Conservation (phyloP, 1,140 invertebrate genomes). For the Wasmannia auropunctata region DNA sequence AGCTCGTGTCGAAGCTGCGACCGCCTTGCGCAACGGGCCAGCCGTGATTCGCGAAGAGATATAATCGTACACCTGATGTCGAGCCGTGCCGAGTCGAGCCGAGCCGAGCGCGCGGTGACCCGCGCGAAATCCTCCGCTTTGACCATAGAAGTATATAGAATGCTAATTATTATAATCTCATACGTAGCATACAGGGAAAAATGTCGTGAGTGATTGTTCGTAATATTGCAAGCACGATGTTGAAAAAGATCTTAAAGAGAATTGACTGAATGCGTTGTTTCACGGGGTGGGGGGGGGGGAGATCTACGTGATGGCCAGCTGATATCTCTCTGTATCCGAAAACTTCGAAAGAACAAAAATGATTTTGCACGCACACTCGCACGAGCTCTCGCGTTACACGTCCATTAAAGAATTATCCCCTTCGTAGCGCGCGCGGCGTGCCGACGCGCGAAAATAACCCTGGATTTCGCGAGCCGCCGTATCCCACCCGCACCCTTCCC, state of each 20-base stretch:
- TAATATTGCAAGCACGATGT: neutral
- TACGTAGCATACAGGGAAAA: neutral
- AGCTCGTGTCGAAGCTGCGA: conserved; percentile 52
- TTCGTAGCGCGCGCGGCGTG: conserved; percentile 26
- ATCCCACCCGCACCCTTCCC: neutral
- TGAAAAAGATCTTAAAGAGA: neutral
- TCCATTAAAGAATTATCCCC: conserved; percentile 58
- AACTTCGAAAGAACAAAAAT: conserved; percentile 22
- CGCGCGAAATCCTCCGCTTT: neutral
- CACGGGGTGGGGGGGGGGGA: too few relatives aligned
- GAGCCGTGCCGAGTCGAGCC: neutral
- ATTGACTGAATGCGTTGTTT: neutral
- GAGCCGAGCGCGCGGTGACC: neutral
- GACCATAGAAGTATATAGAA: neutral
- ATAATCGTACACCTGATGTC: conserved; percentile 53
- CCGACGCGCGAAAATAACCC: conserved; percentile 47
- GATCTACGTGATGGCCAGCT: neutral
- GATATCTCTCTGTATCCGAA: neutral
- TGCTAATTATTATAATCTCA: conserved; percentile 32
- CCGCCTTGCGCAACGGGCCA: conserved; percentile 42
- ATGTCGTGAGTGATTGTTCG: neutral
- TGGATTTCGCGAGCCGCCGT: conserved; percentile 30
- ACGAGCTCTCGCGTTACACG: neutral
- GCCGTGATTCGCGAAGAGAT: conserved; percentile 48
- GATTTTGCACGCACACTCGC: conserved; percentile 2